A percentile compares a stretch with the other conserved stretches of the same genome.
Evolutionary conservation across 1,140 invertebrate species (phyloP).

Genomic region (Meloidogyne exigua): DNA sequence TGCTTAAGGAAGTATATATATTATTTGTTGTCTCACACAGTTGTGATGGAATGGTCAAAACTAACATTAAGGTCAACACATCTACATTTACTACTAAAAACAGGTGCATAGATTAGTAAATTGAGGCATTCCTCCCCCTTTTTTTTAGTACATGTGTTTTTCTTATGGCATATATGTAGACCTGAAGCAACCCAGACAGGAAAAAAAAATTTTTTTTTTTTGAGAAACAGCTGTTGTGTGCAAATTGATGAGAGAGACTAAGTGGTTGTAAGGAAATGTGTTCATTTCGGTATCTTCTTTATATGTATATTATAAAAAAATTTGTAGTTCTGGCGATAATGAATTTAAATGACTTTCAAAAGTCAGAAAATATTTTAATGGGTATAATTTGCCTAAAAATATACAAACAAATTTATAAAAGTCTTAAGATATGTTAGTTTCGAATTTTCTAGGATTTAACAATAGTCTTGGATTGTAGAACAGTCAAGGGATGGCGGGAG

Average conservation of each 20-base stretch:
- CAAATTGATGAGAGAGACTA: not conserved
- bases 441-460: not conserved
- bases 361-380: not conserved
- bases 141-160: conserved; percentile 1
- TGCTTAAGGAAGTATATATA: not conserved
- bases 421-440: not conserved
- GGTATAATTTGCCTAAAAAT: not conserved
- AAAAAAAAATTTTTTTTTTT: not conserved
- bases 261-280: not conserved
- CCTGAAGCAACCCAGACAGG: not conserved
- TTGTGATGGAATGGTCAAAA: conserved; percentile 2
- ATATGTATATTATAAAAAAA: not conserved
- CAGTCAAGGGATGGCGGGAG: not conserved
- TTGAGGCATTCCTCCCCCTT: not conserved
- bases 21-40: not conserved
- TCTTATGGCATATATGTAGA: not conserved
- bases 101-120: not conserved
- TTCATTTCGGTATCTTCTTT: not conserved
- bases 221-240: not conserved
- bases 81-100: not conserved
- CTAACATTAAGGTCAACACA: not conserved
- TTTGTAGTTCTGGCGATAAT: not conserved
- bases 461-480: not conserved
- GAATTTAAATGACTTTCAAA: not conserved
- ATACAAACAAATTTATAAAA: not conserved